Evolutionary conservation across 2,113 vertebrate species (phyloP), one percentile per base, ranked within the genome.

Genomic region (Hippocampus comes): DNA sequence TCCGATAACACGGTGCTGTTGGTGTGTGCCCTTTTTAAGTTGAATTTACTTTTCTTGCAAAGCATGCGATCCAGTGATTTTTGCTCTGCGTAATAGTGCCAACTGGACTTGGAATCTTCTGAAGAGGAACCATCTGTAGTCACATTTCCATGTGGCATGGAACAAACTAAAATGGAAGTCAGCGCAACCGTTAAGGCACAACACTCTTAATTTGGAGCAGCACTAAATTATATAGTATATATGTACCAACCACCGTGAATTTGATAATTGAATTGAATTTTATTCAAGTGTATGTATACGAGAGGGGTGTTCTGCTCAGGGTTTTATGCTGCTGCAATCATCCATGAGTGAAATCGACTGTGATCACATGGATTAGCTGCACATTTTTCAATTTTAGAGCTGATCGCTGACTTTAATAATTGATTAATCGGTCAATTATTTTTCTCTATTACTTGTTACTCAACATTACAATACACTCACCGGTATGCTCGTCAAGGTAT

Each of bases 61-160:
- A 63, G 9, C 30, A 41, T 23, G 23, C 11, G 56, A 41, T 10
- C 18, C 60, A 21, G 34, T 38, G 18, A 21, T 38, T 34, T 63
- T 38, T 38, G 34, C 20, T 21, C 18, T 18, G 17, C 18, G 7
- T 34, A 42, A 38, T 12, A 42, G 20, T 63, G 34, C 20, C 61
- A 42, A 63, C 38, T 41, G 9, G 20, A 42, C 34, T 41, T 42
- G 61, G 34, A 63, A 63, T 63, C 34, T 63, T 34, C 30, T 41
- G 38, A 42, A 41, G 30, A 61, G 15, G 18, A 63, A 63, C 61
- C 61, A 63, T 63, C 61, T 42, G 61, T 27, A 27, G 56, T 63
- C 20, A 4, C 34, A 41, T 63, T 63, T 9, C 34, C 8, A 63
- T 63, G 30, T 41, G 41, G 34, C 25, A 9, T 59, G 25, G 56